Evolutionary conservation across 2,797 vertebrate genomes (phyloP), one percentile per base, ranked within the genome.

Genomic region (Oryzias sinensis): DNA sequence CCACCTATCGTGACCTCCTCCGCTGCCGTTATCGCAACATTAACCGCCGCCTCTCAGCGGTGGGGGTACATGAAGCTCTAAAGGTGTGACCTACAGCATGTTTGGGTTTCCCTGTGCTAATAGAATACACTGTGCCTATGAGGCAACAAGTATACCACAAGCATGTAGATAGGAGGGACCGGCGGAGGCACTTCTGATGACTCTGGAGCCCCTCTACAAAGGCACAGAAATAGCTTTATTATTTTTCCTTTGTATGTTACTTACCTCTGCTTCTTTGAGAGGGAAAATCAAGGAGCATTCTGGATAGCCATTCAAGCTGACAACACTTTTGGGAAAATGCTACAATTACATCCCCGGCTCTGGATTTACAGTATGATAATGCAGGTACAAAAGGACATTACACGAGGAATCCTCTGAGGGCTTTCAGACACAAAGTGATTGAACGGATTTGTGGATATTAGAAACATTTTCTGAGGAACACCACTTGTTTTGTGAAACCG

Each of bases 1-100:
- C 92, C 51, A 93, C 92, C 14, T 93, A 93, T 61, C 89, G 87
- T 0, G 91, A 93, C 78, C 87, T 93, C 44, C 86, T 93, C 4
- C 91, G 92, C 43, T 93, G 93, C 55, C 89, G 92, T 25, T 93
- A 93, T 63, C 90, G 93, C 43, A 93, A 93, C 87, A 93, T 93
- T 79, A 93, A 93, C 87, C 87, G 92, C 0, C 74, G 93, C 0
- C 90, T 93, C 22, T 93, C 93, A 2, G 92, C 93, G 9, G 92
- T 93, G 43, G 92, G 93, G 0, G 91, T 93, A 17, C 93, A 93
- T 0, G 92, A 93, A 69, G 92, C 93, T 4, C 89, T 93, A 17
- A 92, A 87, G 62, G 86, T 88, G 55, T 93, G 72, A 81, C 16
- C 53, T 27, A 40, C 40, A 6, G 25, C 14, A 6, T 27, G 7